Evolutionary conservation across 2,113 vertebrate species (phyloP).

Genomic region (Dicaeum eximium): DNA sequence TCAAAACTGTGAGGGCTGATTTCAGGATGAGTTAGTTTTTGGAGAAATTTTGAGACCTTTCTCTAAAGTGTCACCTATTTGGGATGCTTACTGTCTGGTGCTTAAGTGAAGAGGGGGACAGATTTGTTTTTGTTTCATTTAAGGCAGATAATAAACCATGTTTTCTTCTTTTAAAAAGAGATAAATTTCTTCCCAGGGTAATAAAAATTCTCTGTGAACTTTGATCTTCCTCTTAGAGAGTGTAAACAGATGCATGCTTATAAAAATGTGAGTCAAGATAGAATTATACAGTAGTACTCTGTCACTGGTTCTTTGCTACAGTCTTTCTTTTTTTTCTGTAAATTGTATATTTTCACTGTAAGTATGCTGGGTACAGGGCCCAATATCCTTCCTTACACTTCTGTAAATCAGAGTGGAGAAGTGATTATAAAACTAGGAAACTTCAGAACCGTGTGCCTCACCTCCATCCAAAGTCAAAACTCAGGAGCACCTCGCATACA

Average conservation of each 20-base stretch:
- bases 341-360: background rate
- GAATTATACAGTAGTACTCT: background rate
- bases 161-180: background rate
- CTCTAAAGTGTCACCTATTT: background rate
- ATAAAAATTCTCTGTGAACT: slow-evolving; percentile 37
- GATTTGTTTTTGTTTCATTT: background rate
- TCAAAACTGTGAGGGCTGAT: background rate
- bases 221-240: background rate
- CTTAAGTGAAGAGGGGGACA: background rate
- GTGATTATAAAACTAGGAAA: background rate
- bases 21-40: background rate
- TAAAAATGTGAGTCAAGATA: background rate
- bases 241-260: background rate
- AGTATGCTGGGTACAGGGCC: background rate
- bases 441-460: background rate
- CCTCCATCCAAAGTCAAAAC: background rate
- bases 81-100: background rate
- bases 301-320: background rate
- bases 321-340: background rate
- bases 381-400: background rate
- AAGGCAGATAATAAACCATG: background rate
- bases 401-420: background rate
- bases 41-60: background rate
- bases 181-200: slow-evolving; percentile 1
- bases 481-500: background rate